These are phyloP conservation scores for Hypotaenidia philippensis DNA, from an alignment of 2,797 vertebrate species.

Conservation along the genomic window DNA sequence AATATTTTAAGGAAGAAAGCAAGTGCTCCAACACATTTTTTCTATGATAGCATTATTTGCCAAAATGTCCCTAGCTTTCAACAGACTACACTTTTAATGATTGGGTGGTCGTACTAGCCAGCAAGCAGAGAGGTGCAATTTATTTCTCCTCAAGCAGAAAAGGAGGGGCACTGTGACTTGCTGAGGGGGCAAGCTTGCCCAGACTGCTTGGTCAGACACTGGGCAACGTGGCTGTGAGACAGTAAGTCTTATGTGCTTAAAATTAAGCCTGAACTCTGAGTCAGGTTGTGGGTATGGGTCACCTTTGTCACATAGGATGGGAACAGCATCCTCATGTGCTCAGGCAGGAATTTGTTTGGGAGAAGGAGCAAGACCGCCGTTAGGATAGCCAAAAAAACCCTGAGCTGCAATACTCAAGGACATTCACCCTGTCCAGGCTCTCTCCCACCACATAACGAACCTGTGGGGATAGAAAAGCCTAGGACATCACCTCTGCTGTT, in stretches of 20 bases:
- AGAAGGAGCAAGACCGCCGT: not conserved
- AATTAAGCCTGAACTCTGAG: not conserved
- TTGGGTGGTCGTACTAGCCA: not conserved
- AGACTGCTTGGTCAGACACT: not conserved
- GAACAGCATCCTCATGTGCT: not conserved
- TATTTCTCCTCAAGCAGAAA: not conserved
- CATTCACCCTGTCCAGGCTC: not conserved
- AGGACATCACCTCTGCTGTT: slow-evolving; percentile 30
- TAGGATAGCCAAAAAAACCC: not conserved
- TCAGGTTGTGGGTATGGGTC: not conserved
- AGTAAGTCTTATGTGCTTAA: not conserved
- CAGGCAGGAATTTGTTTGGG: not conserved
- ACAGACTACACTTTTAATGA: not conserved
- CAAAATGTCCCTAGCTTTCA: not conserved
- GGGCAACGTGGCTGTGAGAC: not conserved
- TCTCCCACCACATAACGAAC: not conserved
- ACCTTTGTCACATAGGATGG: not conserved
- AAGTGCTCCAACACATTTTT: not conserved
- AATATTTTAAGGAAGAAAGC: slow-evolving; percentile 1
- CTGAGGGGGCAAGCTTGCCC: not conserved
- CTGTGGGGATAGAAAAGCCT: not conserved
- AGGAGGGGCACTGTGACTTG: not conserved
- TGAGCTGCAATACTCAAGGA: not conserved
- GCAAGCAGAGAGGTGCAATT: not conserved
- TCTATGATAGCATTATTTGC: not conserved